Base-by-base conservation (phyloP, 2,113 vertebrate genomes). In the Phocoena sinus region DNA sequence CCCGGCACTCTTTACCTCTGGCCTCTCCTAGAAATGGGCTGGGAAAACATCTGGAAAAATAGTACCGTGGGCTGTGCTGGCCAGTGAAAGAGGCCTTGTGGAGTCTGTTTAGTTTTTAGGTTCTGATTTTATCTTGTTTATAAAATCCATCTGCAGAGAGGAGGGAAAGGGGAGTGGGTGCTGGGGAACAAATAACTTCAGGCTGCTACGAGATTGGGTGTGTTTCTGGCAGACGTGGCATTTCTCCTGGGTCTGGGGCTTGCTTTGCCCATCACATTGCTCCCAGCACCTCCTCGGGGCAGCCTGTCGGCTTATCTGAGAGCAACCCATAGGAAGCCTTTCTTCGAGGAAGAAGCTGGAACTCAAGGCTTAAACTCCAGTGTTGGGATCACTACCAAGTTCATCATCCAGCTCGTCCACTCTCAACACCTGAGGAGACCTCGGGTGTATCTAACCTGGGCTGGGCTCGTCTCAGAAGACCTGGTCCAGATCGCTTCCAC, bases 61-160 rank as follows among this genome's bases (percentile, higher is more conserved):
- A 94, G 38, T 21, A 14, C 92, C 26, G 53, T 31, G 60, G 47
- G 84, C 89, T 80, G 68, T 62, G 47, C 58, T 31, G 38, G 80
- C 18, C 26, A 21, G 20, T 26, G 15, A 81, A 68, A 26, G 89
- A 81, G 73, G 67, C 83, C 63, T 85, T 0, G 0, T 3, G 14
- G 60, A 89, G 83, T 70, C 92, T 89, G n/a, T 71, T 94, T 81
- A n/a, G 67, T 50, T 81, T 95, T 71, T 38, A 67, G 81, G 56
- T 81, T 91, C 94, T 73, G 95, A 93, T 97, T 76, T 95, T 74
- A 97, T 97, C 97, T 80, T 33, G 44, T 90, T 96, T 95, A 87
- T 89, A 83, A 80, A 85, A 80, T 41, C 96, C 92, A 95, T 89
- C 87, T 79, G 80, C 89, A 91, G 67, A 53, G 86, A 71, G 73